Evolutionary conservation across 2,797 vertebrate species (phyloP).

Genomic region (Chrosomus eos): DNA sequence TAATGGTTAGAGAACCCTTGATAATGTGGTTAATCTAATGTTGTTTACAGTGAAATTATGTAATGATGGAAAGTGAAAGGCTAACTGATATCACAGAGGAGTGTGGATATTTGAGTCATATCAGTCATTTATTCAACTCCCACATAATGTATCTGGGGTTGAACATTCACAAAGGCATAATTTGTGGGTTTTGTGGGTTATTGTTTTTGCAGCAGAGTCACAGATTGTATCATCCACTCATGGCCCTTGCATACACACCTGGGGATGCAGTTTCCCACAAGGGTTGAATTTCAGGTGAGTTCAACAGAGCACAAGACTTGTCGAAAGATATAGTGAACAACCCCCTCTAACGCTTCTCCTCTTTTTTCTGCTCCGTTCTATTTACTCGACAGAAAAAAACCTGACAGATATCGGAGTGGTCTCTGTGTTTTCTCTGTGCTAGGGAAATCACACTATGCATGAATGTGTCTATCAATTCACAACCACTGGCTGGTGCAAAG

Average conservation of each 20-base stretch:
- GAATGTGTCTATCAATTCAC: slow-evolving; percentile 57
- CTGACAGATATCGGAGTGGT: slow-evolving; percentile 73
- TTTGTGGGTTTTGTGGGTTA: slow-evolving; percentile 10
- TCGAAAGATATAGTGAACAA: slow-evolving; percentile 70
- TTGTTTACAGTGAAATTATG: background rate
- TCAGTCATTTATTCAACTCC: background rate
- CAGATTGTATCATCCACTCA: slow-evolving; percentile 48
- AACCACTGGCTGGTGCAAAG: background rate
- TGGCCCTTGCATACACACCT: slow-evolving; percentile 71
- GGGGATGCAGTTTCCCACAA: slow-evolving; percentile 80
- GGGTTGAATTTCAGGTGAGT: slow-evolving; percentile 78
- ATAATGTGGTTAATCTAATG: background rate
- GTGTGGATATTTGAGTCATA: slow-evolving; percentile 16
- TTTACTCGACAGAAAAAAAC: slow-evolving; percentile 78
- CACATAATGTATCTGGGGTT: background rate
- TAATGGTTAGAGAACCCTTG: background rate
- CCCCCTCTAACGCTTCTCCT: slow-evolving; percentile 34
- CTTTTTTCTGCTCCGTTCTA: slow-evolving; percentile 64
- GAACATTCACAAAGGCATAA: slow-evolving; percentile 1
- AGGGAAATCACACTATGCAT: slow-evolving; percentile 69
- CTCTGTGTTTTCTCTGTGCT: slow-evolving; percentile 60
- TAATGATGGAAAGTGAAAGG: slow-evolving; percentile 2
- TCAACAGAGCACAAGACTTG: slow-evolving; percentile 70
- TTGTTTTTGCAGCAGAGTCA: slow-evolving; percentile 38
- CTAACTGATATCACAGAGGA: background rate